These are phyloP conservation scores for Cheilosia impressa DNA, from an alignment of 2,888 invertebrate species.

Conservation along the genomic window DNA sequence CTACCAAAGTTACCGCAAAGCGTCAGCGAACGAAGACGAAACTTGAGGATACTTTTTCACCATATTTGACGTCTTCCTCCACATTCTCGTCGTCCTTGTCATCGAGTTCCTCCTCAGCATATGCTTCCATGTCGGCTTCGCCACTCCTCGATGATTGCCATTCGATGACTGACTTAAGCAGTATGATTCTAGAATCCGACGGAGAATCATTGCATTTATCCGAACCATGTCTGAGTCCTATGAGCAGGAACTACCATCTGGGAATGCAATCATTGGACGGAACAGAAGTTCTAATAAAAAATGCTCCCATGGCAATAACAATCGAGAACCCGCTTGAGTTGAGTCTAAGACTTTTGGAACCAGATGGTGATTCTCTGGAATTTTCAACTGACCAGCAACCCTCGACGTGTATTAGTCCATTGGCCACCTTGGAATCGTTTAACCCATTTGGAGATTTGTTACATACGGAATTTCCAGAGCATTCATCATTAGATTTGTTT, in stretches of 20 bases:
- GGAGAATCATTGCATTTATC: slow-evolving; percentile 85
- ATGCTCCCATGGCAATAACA: slow-evolving; percentile 36
- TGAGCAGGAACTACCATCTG: slow-evolving; percentile 59
- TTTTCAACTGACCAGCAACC: slow-evolving; percentile 80
- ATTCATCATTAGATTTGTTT: slow-evolving; percentile 80
- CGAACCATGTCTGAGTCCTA: slow-evolving; percentile 81
- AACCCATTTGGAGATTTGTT: slow-evolving; percentile 82
- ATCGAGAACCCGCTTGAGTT: slow-evolving; percentile 80
- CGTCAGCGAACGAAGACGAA: slow-evolving; percentile 76
- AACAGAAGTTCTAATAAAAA: slow-evolving; percentile 47
- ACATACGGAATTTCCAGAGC: slow-evolving; percentile 80
- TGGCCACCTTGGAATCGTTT: slow-evolving; percentile 80
- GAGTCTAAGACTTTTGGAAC: slow-evolving; percentile 81
- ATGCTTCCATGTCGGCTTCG: slow-evolving; percentile 76
- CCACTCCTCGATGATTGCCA: slow-evolving; percentile 63
- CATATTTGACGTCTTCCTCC: slow-evolving; percentile 63
- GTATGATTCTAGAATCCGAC: slow-evolving; percentile 85
- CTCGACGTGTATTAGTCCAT: slow-evolving; percentile 80
- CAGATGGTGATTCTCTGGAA: slow-evolving; percentile 80
- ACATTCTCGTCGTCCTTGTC: slow-evolving; percentile 64
- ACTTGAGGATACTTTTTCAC: slow-evolving; percentile 57
- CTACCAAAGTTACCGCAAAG: slow-evolving; percentile 62
- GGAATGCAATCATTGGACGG: slow-evolving; percentile 55
- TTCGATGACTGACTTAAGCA: slow-evolving; percentile 80
- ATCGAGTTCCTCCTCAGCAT: slow-evolving; percentile 76